Conservation (phyloP, 2,113 vertebrate genomes). For the Strigops habroptila region DNA sequence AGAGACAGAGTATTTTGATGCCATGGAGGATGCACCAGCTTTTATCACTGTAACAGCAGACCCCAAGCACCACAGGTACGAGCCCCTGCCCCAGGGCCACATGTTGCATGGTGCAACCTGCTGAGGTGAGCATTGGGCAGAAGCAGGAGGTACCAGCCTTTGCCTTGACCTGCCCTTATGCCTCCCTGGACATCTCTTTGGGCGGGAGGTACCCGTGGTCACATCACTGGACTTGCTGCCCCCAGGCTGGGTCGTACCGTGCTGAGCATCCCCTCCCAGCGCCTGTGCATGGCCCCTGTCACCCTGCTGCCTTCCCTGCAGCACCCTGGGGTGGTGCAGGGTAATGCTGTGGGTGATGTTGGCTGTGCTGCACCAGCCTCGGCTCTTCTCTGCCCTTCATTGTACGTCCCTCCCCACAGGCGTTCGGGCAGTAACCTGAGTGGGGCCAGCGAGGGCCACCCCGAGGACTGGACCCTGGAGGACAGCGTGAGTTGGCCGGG, state of each 20-base stretch:
- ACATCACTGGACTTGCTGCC: not conserved
- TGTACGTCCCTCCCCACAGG: constrained; percentile 64
- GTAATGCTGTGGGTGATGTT: not conserved
- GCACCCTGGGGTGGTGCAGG: not conserved
- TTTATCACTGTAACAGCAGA: constrained; percentile 97
- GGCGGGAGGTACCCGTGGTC: not conserved
- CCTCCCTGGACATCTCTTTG: not conserved
- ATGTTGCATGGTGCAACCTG: accelerated
- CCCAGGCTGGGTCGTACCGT: not conserved
- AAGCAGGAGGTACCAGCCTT: no score
- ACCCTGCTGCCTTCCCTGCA: not conserved
- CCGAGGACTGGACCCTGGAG: constrained; percentile 87
- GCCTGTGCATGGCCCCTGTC: accelerated
- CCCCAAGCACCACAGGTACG: constrained; percentile 86
- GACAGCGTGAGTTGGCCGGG: constrained; percentile 78
- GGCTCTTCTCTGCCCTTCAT: not conserved
- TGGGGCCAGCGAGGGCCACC: constrained; percentile 80
- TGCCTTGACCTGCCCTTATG: not conserved
- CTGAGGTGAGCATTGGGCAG: no score
- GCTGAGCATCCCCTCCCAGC: not conserved
- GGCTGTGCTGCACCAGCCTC: not conserved
- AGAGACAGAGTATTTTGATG: constrained; percentile 98
- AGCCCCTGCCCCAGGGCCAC: accelerated
- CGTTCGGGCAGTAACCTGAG: constrained; percentile 88
- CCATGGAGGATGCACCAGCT: constrained; percentile 96